A percentile compares a stretch with the other conserved stretches of the same genome.
These are phyloP conservation scores for Anguilla japonica DNA, from an alignment of 2,113 vertebrate species.

Conservation along the genomic window DNA sequence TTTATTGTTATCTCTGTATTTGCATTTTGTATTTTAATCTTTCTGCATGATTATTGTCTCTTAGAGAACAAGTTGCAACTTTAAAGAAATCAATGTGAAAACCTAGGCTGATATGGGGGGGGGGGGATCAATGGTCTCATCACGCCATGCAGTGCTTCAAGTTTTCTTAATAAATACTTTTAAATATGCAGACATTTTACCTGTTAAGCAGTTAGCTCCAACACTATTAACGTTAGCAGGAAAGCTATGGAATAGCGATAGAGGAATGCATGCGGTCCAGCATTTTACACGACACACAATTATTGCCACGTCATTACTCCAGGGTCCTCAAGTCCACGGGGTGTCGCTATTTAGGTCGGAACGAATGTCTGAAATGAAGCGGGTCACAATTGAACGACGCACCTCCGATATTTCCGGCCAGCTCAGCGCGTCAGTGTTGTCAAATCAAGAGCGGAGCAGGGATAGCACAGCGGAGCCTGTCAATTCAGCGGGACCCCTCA, in stretches of 20 bases:
- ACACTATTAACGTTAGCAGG: neutral
- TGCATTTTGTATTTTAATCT: no score
- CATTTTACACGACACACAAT: neutral
- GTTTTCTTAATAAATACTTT: neutral
- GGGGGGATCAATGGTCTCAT: neutral
- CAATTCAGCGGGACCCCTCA: neutral
- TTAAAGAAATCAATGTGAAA: neutral
- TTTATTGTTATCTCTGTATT: no score
- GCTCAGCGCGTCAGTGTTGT: constrained; percentile 68
- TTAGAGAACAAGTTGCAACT: neutral
- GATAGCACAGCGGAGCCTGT: neutral
- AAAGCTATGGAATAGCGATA: neutral
- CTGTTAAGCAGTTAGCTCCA: neutral
- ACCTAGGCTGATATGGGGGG: no score
- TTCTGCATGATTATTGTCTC: no score
- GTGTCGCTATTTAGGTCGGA: constrained; percentile 13
- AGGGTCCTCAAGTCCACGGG: neutral
- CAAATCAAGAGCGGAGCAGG: constrained; percentile 36
- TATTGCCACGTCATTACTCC: neutral
- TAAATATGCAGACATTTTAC: neutral
- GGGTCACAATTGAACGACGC: neutral
- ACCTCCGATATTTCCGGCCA: constrained; percentile 70
- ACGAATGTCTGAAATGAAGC: neutral
- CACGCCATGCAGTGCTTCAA: neutral
- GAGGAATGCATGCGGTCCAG: no score